Evolutionary conservation across 2,888 invertebrate species (phyloP), one percentile per base, ranked within the genome.

Genomic region (Anorthoa munda): DNA sequence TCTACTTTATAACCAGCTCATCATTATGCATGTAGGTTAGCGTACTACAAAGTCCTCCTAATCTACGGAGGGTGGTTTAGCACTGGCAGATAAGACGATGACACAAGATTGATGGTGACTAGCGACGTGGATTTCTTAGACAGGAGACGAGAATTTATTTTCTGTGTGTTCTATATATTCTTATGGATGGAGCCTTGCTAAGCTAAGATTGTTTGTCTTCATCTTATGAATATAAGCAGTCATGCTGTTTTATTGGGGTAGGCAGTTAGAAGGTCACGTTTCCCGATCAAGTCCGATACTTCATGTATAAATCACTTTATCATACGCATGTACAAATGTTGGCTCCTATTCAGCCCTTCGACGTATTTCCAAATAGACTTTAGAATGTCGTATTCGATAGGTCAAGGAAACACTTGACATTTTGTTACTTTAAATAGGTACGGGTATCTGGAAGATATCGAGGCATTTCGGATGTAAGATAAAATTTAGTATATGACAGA

Each of bases 31-130:
- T 79, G 77, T 77, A 74, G 72, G 64, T 77, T 81, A 61, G 61
- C 77, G 66, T 66, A 79, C 51, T 72, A 70, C 66, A 77, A 80
- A 81, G 64, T 76, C 80, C 69, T 73, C 70, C 72, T 85, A 84
- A 87, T 82, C 81, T 84, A 72, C 73, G 61, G 73, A 72, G 77
- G 80, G 77, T 79, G 76, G 75, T 84, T 75, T 50, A 75, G 53
- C 56, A 68, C 46, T 68, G 74, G 68, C 75, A 74, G 77, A 73
- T 67, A 80, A 77, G 90, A 90, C 90, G 87, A 86, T 88, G 91
- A 90, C 90, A 86, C 55, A 90, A 93, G 93, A 93, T 94, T 93
- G 92, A 94, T 93, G 92, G 83, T 85, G 86, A 88, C 82, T 84
- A 77, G 75, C 67, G 77, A 70, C 85, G 77, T 74, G 84, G 87